Percentiles rank a stretch among this genome's conserved stretches.
These are phyloP conservation scores for Pseudomyrmex dendroicus DNA, from an alignment of 1,140 invertebrate genomes.

Conservation along the genomic window DNA sequence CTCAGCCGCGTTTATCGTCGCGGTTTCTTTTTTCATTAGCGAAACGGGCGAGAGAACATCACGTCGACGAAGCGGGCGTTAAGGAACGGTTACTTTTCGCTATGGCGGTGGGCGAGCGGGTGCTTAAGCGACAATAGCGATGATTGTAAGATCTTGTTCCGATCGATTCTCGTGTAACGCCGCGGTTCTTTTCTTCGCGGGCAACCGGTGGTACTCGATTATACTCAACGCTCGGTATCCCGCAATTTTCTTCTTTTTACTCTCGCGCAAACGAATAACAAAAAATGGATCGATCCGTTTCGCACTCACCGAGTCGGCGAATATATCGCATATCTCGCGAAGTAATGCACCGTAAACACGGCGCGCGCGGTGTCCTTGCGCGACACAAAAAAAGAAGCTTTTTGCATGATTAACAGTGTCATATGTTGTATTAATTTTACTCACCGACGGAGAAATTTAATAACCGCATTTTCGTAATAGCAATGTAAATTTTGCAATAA, in stretches of 20 bases:
- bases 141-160: conserved; percentile 36
- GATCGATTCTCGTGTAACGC: conserved; percentile 40
- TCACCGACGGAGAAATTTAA: conserved; percentile 32
- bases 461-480: neutral
- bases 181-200: neutral
- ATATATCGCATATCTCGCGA: conserved; percentile 18
- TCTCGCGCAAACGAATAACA: neutral
- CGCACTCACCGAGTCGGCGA: conserved; percentile 12
- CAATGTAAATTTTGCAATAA: neutral
- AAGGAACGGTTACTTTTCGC: conserved; percentile 18
- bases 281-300: conserved; percentile 49
- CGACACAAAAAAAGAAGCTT: neutral
- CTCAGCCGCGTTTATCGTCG: conserved; percentile 11
- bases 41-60: neutral
- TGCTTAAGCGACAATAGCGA: conserved; percentile 2
- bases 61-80: conserved; percentile 6
- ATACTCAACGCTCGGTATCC: conserved; percentile 39
- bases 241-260: conserved; percentile 24
- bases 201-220: conserved; percentile 49
- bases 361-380: neutral
- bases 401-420: conserved; percentile 28
- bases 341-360: conserved; percentile 40
- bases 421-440: conserved; percentile 18
- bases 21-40: conserved; percentile 27
- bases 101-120: neutral